These are phyloP conservation scores for Vanessa cardui DNA, from an alignment of 2,888 invertebrate species.

Conservation along the genomic window DNA sequence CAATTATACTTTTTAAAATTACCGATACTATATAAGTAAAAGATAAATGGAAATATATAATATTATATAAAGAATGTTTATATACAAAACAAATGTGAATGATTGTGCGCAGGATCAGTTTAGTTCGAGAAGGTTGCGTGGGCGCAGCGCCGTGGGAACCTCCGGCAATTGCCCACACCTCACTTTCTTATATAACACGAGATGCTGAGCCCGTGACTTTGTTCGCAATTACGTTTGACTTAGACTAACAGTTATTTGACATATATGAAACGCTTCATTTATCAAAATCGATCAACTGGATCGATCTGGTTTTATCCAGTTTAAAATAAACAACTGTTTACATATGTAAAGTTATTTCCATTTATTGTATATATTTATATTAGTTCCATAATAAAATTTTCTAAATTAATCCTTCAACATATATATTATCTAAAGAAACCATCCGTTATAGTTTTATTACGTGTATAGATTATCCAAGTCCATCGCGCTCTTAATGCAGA, in stretches of 20 bases:
- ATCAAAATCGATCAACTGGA: background rate
- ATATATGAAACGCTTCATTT: background rate
- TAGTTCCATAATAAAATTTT: too few relatives aligned
- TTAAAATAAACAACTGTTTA: too few relatives aligned
- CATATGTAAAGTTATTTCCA: too few relatives aligned
- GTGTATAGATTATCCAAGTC: slow-evolving; percentile 4
- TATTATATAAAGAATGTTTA: background rate
- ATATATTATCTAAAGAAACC: background rate
- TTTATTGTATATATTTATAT: too few relatives aligned
- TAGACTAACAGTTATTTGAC: background rate
- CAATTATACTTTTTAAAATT: too few relatives aligned
- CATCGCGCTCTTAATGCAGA: slow-evolving; percentile 49
- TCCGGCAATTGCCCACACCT: slow-evolving; percentile 30
- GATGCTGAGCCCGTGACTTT: background rate
- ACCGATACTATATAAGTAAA: background rate
- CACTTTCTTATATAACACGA: slow-evolving; percentile 30
- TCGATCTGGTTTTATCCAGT: background rate
- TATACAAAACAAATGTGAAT: slow-evolving; percentile 7
- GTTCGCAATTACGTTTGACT: background rate
- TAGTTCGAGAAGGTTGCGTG: slow-evolving; percentile 29
- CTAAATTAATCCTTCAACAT: background rate
- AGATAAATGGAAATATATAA: background rate
- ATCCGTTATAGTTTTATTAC: background rate
- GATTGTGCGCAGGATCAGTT: slow-evolving; percentile 25
- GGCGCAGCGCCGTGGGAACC: slow-evolving; percentile 41